phyloP scores from a whole-genome alignment of 2,113 vertebrate genomes.

The Lamprotornis superbus region DNA sequence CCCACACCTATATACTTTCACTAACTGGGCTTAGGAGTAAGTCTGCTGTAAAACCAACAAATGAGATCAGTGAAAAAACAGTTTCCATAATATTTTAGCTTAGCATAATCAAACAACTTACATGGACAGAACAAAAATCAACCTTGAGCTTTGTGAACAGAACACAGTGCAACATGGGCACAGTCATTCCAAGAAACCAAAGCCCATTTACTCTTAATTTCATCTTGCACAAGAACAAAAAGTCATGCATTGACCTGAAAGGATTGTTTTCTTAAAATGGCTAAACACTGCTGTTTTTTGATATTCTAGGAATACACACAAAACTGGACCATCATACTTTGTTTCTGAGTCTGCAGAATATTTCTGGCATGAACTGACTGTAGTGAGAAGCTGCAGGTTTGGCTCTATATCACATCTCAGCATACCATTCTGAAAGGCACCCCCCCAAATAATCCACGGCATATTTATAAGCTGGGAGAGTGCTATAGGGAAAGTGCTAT shows the following conservation, averaged over 20 bases:
- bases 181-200: constrained; percentile 30
- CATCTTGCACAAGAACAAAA: constrained; percentile 11
- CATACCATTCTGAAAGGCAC: neutral
- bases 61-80: neutral
- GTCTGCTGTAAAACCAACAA: neutral
- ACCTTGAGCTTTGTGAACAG: constrained; percentile 10
- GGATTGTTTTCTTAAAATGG: neutral
- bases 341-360: neutral
- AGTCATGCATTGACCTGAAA: neutral
- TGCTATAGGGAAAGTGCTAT: neutral
- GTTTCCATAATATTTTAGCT: neutral
- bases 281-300: neutral
- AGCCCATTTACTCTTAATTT: constrained; percentile 17
- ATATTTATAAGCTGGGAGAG: neutral
- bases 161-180: neutral
- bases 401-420: neutral
- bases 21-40: neutral
- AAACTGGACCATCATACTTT: neutral
- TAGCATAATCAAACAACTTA: neutral
- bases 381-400: neutral
- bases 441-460: neutral
- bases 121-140: neutral
- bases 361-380: neutral
- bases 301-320: neutral
- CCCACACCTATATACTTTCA: neutral